phyloP scores from a whole-genome alignment of 2,888 invertebrate genomes.

The Lottia gigantea region DNA sequence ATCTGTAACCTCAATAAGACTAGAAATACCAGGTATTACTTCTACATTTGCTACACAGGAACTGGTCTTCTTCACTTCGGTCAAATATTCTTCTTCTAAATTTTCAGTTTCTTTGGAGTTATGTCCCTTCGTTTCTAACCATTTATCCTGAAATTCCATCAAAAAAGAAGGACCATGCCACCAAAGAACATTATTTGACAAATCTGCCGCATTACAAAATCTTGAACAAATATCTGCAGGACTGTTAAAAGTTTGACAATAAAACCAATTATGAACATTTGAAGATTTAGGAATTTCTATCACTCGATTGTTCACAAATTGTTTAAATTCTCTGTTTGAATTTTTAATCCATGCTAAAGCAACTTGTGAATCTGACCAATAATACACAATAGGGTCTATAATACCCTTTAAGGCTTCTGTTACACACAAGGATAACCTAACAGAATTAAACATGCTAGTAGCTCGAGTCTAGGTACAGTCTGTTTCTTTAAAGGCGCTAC shows the following conservation, averaged over 20 bases:
- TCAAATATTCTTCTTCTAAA: not conserved
- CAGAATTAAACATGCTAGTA: conserved; percentile 3
- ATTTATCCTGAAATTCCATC: not conserved
- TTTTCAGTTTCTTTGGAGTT: not conserved
- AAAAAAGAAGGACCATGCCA: not conserved
- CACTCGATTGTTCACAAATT: not conserved
- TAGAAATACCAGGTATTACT: not conserved
- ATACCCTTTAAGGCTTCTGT: not conserved
- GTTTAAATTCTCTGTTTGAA: not conserved
- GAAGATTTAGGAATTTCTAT: not conserved
- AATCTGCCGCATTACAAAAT: not conserved
- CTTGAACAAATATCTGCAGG: not conserved
- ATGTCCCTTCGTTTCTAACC: no score
- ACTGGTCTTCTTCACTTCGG: not conserved
- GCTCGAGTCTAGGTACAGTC: not conserved
- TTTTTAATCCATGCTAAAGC: not conserved
- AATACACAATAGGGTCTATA: not conserved
- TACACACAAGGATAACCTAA: not conserved
- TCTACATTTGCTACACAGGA: not conserved
- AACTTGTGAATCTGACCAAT: not conserved
- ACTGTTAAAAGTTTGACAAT: not conserved
- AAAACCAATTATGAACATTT: not conserved
- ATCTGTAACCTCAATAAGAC: not conserved
- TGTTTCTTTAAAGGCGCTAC: not conserved
- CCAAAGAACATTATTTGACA: not conserved